phyloP scores from a whole-genome alignment of 2,888 invertebrate species.

The Eristalis tenax region DNA sequence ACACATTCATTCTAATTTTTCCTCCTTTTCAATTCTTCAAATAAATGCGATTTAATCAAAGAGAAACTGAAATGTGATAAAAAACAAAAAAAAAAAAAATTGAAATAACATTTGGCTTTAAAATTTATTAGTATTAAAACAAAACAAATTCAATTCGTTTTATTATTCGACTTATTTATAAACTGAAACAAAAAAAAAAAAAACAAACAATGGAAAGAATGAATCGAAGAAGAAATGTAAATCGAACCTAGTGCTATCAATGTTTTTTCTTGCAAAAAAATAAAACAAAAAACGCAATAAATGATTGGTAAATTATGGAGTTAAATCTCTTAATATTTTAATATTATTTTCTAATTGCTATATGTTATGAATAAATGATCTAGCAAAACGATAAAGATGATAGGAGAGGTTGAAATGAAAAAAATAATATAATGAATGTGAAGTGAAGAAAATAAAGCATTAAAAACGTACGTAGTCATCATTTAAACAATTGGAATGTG shows the following conservation, averaged over 20 bases:
- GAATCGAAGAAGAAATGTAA: conserved; percentile 14
- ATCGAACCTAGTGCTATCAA: conserved; percentile 68
- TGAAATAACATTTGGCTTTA: conserved; percentile 64
- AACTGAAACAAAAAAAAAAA: conserved; percentile 23
- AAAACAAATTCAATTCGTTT: conserved; percentile 47
- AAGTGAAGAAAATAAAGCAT: conserved; percentile 51
- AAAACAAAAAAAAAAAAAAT: conserved; percentile 67
- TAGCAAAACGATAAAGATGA: background rate
- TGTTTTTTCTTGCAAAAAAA: conserved; percentile 21
- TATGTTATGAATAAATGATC: background rate
- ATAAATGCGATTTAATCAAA: conserved; percentile 67
- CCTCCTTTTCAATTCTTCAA: conserved; percentile 58
- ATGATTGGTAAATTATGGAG: background rate
- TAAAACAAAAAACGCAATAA: background rate
- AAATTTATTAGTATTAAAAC: conserved; percentile 66
- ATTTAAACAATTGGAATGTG: conserved; percentile 81
- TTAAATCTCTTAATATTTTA: background rate
- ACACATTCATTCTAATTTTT: conserved; percentile 44
- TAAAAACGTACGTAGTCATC: conserved; percentile 75
- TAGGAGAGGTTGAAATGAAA: conserved; percentile 1
- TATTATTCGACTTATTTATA: conserved; percentile 63
- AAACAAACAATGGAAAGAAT: conserved; percentile 15
- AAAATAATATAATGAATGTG: conserved; percentile 19
- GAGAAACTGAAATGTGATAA: conserved; percentile 72
- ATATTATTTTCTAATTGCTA: background rate